A percentile compares a stretch with the other conserved stretches of the same genome.
Evolutionary conservation across 2,797 vertebrate species (phyloP).

Genomic region (Aplochiton taeniatus): DNA sequence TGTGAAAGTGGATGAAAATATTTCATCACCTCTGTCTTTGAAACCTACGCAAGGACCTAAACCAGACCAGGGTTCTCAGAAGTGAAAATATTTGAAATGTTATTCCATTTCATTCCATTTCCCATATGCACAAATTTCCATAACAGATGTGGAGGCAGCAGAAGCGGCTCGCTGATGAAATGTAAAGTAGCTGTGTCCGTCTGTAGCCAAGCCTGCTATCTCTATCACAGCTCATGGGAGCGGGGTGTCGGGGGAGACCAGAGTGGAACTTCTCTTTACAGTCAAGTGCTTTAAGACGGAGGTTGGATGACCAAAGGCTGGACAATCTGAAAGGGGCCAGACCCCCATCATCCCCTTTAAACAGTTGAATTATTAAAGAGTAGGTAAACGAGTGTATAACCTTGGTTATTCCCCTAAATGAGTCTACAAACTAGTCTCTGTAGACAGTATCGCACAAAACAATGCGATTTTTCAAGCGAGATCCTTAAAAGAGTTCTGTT

Average conservation of each 20-base stretch:
- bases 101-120: conserved; percentile 69
- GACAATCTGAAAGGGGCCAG: conserved; percentile 8
- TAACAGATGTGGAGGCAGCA: conserved; percentile 71
- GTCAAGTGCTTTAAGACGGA: conserved; percentile 28
- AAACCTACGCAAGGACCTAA: conserved; percentile 53
- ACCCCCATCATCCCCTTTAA: too few relatives aligned
- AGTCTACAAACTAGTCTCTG: too few relatives aligned
- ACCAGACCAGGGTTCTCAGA: conserved; percentile 52
- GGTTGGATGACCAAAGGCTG: too few relatives aligned
- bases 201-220: conserved; percentile 59
- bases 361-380: too few relatives aligned
- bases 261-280: conserved; percentile 30
- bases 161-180: conserved; percentile 67
- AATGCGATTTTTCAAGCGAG: conserved; percentile 12
- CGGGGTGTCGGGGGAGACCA: conserved; percentile 53
- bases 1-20: conserved; percentile 60
- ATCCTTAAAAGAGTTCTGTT: conserved; percentile 9
- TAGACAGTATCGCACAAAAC: too few relatives aligned
- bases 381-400: too few relatives aligned
- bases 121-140: conserved; percentile 64
- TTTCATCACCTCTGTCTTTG: conserved; percentile 60
- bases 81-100: conserved; percentile 69
- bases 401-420: too few relatives aligned
- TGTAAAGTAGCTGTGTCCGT: conserved; percentile 55
- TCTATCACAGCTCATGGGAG: conserved; percentile 57